Evolutionary conservation across 2,113 vertebrate genomes (phyloP).

Genomic region (Oceanodroma tethys): DNA sequence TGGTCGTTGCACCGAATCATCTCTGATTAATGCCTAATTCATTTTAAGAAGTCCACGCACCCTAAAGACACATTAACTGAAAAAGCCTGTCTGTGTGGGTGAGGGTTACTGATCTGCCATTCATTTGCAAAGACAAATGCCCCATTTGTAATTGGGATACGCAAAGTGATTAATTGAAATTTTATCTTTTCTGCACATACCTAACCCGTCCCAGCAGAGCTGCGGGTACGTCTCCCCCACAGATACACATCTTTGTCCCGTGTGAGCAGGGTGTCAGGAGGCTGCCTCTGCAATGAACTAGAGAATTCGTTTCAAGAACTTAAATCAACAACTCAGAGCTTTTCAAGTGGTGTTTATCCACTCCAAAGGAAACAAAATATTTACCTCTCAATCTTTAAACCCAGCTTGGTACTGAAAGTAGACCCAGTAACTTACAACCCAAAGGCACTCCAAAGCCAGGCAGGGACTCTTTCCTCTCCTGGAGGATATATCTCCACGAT

Average conservation of each 20-base stretch:
- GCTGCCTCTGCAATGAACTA: neutral
- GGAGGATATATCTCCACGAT: no score
- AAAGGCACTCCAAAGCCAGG: neutral
- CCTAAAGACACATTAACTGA: neutral
- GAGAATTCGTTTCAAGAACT: neutral
- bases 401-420: neutral
- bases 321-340: neutral
- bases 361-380: neutral
- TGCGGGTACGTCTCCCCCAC: neutral
- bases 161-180: neutral
- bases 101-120: neutral
- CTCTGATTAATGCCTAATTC: neutral
- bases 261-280: neutral
- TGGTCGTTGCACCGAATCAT: neutral
- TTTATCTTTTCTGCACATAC: neutral
- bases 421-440: neutral
- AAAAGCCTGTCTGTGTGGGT: neutral
- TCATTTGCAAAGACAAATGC: neutral
- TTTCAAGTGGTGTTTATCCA: neutral
- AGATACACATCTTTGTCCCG: rapidly evolving
- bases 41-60: rapidly evolving
- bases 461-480: neutral
- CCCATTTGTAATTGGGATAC: neutral
- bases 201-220: neutral
- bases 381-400: rapidly evolving